phyloP scores from a whole-genome alignment of 2,797 vertebrate species.

The Monodelphis domestica region DNA sequence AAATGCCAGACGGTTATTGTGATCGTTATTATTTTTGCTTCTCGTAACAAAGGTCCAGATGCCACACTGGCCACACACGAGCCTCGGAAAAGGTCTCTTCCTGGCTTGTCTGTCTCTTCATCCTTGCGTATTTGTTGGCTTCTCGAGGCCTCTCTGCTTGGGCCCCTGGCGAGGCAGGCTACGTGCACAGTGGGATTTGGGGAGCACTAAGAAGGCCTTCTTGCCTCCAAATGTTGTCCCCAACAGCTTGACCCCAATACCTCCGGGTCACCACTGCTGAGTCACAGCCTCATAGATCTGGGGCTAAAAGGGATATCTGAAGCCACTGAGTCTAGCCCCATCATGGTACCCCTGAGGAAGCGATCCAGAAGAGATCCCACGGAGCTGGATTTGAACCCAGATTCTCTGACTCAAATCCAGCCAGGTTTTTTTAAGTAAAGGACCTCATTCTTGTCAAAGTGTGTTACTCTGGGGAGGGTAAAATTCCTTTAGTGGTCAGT shows the following conservation, averaged over 20 bases:
- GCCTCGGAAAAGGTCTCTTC: not conserved
- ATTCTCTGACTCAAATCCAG: not conserved
- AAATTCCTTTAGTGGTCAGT: not conserved
- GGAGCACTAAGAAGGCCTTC: not conserved
- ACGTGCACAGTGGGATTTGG: not conserved
- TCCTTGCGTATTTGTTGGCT: too few relatives aligned
- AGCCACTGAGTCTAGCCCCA: not conserved
- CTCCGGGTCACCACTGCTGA: not conserved
- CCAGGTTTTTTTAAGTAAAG: not conserved
- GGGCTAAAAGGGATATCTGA: not conserved
- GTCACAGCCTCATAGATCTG: not conserved
- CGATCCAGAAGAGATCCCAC: not conserved
- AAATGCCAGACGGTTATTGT: not conserved
- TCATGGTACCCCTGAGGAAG: not conserved
- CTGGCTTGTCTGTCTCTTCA: not conserved
- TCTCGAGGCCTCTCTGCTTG: not conserved
- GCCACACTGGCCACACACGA: not conserved
- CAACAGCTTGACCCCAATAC: too few relatives aligned
- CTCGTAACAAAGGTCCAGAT: not conserved
- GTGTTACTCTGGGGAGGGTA: not conserved
- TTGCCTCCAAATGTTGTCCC: too few relatives aligned
- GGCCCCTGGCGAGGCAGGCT: not conserved
- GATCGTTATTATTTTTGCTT: not conserved
- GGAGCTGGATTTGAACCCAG: not conserved
- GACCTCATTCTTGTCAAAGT: not conserved